Evolutionary conservation across 2,113 vertebrate species (phyloP), one percentile per base, ranked within the genome.

Genomic region (Chascanopsetta lugubris): DNA sequence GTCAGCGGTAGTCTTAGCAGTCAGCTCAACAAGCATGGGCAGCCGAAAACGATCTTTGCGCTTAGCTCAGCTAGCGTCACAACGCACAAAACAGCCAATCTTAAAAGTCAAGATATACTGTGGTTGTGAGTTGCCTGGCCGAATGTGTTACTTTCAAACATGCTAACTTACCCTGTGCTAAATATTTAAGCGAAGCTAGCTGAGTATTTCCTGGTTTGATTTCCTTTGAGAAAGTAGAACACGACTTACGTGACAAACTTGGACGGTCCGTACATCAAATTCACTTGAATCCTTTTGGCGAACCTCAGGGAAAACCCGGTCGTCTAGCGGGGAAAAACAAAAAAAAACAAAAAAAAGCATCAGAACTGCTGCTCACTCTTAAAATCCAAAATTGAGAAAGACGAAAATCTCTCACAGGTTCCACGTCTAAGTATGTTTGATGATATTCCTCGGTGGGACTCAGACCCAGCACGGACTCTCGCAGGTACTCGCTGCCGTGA

Each of bases 281-380:
- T 99, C 70, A 97, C 55, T 85, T 99, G 97, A 11, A 98, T 81
- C 20, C 94, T 92, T 90, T 98, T 99, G 11, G 97, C 94, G 87
- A 98, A 96, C 8, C 65, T 93, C 76, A 98, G 77, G 8, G 97
- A 96, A 62, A 99, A 97, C 22, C 97, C 97, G 15, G 96, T 98
- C 45, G 75, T 92, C 97, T 98, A 83, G 80, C 64, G 0, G 24
- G n/a, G n/a, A n/a, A n/a, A 75, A 49, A 69, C n/a, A 50, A 21
- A 34, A 53, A 62, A 12, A 11, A 24, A 74, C 13, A 56, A 60
- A 29, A 10, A 17, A 30, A 57, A 8, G 1, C 20, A 43, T 65
- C 0, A 30, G 6, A 22, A 0, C 9, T 26, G 15, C 12, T 9
- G 8, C 9, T n/a, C n/a, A n/a, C 6, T 1, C 13, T 40, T 3